A percentile compares a stretch with the other conserved stretches of the same genome.
Conservation (phyloP, 2,797 vertebrate genomes). For the Chaetophractus vellerosus region DNA sequence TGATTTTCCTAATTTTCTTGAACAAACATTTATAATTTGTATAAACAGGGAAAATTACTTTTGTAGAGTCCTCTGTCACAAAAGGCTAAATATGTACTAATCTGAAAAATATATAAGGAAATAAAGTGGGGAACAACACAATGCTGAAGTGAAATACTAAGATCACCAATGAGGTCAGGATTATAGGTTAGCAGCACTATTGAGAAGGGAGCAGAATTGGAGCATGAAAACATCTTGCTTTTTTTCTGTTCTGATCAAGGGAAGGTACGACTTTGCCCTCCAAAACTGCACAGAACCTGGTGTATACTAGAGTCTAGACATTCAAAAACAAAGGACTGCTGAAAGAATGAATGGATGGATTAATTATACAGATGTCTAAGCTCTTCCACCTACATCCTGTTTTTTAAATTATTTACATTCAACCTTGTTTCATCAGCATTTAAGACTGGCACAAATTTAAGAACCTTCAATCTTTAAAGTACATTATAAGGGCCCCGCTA, state of each 20-base stretch:
- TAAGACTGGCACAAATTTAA: background rate
- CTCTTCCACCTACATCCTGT: background rate
- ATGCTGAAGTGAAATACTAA: too few species aligned
- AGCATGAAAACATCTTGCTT: too few species aligned
- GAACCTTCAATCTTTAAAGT: constrained; percentile 39
- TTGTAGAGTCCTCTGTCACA: too few species aligned
- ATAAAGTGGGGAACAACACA: too few species aligned
- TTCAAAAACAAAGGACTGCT: constrained; percentile 12
- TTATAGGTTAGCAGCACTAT: too few species aligned
- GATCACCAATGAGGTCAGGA: too few species aligned
- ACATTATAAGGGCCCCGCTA: background rate
- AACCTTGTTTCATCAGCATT: constrained; percentile 27
- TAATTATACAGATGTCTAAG: constrained; percentile 21
- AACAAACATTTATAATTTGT: too few species aligned
- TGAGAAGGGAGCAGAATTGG: too few species aligned
- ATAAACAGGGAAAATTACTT: too few species aligned
- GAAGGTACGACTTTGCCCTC: background rate
- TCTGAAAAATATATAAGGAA: too few species aligned
- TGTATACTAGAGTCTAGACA: background rate
- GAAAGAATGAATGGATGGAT: background rate
- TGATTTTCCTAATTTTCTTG: too few species aligned
- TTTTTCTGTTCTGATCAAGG: background rate
- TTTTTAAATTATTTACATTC: constrained; percentile 13
- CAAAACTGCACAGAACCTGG: background rate
- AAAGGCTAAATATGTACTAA: too few species aligned